Evolutionary conservation across 2,113 vertebrate species (phyloP).

Genomic region (Holacanthus passer): DNA sequence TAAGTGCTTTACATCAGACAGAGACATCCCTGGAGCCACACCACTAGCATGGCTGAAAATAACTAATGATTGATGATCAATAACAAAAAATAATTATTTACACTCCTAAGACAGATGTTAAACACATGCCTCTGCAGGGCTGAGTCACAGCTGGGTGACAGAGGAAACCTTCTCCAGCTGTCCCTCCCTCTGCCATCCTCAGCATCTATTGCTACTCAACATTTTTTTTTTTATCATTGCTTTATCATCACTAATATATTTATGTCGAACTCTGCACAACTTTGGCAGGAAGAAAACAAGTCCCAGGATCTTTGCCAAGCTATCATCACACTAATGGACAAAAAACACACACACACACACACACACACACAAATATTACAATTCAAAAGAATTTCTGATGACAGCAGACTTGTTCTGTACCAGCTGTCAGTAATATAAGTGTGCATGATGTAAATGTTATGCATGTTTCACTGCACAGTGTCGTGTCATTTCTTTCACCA

Average conservation of each 20-base stretch:
- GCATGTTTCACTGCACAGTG: conserved; percentile 13
- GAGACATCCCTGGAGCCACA: not conserved
- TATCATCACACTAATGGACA: not conserved
- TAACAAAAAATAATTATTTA: not conserved
- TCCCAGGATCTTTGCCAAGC: conserved; percentile 21
- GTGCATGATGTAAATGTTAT: conserved; percentile 42
- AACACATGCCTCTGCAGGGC: not conserved
- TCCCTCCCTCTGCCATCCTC: not conserved
- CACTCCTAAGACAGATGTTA: not conserved
- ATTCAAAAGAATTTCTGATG: not conserved
- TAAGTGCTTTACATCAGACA: not conserved
- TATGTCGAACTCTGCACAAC: conserved; percentile 13
- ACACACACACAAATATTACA: not conserved
- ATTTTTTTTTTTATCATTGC: too few relatives aligned
- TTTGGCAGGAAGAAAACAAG: conserved; percentile 1
- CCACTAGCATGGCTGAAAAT: not conserved
- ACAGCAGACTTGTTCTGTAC: not conserved
- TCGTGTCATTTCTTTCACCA: conserved; percentile 26
- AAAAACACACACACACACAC: conserved; percentile 5
- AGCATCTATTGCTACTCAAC: not conserved
- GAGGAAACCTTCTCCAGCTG: conserved; percentile 7
- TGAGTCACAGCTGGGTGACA: conserved; percentile 7
- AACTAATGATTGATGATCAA: not conserved
- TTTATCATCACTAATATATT: too few relatives aligned
- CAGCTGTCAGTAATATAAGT: conserved; percentile 37